Evolutionary conservation across 1,140 invertebrate species (phyloP), one percentile per base, ranked within the genome.

Genomic region (Drosophila persimilis): DNA sequence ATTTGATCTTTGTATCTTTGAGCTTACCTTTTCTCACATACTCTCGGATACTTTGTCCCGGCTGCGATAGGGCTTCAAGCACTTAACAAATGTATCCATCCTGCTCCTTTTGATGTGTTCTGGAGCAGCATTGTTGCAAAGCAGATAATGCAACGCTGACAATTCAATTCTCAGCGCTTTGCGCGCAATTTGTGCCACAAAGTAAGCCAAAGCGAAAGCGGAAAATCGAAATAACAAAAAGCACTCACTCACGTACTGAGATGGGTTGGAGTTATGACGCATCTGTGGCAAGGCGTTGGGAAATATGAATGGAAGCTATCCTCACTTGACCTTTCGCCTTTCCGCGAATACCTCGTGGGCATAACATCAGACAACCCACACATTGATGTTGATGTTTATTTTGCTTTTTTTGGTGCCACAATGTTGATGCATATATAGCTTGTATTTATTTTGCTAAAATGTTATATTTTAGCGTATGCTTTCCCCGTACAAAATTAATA

Each of bases 121-220:
- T 13, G 11, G 9, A 31, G 31, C 31, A 46, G 45, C 26, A 67
- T 67, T 67, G 64, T 67, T 56, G 65, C 63, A 69, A 48, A 6
- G 35, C 5, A 48, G 48, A 67, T 41, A 55, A 43, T 41, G 48
- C 43, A 61, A 56, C 53, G 67, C 50, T 26, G 57, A 48, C 78
- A 79, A 79, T 79, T 69, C 46, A 58, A 67, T 67, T 66, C 41
- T 39, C 39, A 65, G 43, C n/a, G 26, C 0, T 13, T 56, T 64
- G 60, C 41, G 54, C 58, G 51, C 60, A 4, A 69, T 73, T 77
- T 83, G 55, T 81, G 81, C 76, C 78, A 91, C 91, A 92, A 92
- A 67, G 66, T 66, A 57, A 67, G 59, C 62, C 48, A 61, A 53
- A 51, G 35, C 35, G 54, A 55, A 62, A 62, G 46, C 63, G 41